Percentiles rank a stretch among this genome's conserved stretches.
These are phyloP conservation scores for Noctua fimbriata DNA, from an alignment of 2,888 invertebrate genomes.

Conservation along the genomic window DNA sequence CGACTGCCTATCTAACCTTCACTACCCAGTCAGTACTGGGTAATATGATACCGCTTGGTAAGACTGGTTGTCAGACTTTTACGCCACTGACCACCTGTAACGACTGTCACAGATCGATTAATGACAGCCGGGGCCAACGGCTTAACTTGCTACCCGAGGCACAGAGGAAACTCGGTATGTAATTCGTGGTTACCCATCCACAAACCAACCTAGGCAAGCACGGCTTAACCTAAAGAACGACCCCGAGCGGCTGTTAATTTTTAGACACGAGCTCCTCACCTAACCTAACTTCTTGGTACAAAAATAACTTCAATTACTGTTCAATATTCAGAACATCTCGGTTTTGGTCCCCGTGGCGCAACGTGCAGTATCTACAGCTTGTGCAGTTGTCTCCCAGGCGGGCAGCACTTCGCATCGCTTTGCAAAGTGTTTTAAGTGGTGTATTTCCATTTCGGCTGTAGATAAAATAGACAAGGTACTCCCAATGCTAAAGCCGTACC, in stretches of 20 bases:
- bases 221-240: neutral
- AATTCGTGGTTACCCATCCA: neutral
- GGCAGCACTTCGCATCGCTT: neutral
- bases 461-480: neutral
- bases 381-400: neutral
- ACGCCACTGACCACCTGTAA: no score
- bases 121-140: neutral
- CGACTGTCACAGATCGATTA: neutral
- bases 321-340: neutral
- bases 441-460: neutral
- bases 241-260: neutral
- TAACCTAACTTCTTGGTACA: neutral
- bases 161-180: neutral
- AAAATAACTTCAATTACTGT: conserved; percentile 19
- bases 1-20: neutral
- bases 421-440: neutral
- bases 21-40: no score
- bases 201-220: neutral
- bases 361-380: neutral
- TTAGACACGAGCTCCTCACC: neutral
- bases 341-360: neutral
- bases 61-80: neutral
- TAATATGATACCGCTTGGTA: neutral
- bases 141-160: neutral
- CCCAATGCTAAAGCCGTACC: neutral